Evolutionary conservation across 2,113 vertebrate species (phyloP).

Genomic region (Syngnathus floridae): DNA sequence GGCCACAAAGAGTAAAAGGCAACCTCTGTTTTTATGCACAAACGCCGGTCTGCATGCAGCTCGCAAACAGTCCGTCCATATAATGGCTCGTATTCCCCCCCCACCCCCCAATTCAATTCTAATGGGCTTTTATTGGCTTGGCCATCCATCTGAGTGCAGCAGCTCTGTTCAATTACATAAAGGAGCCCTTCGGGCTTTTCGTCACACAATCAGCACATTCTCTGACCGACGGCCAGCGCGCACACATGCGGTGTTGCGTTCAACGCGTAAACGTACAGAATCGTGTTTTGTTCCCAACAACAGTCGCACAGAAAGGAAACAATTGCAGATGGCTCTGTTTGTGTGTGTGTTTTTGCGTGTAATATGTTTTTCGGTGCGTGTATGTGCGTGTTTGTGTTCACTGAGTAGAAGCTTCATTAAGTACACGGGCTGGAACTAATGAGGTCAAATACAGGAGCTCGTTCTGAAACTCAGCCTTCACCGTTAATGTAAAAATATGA

Average conservation of each 20-base stretch:
- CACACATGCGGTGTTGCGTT: constrained; percentile 8
- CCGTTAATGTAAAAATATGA: not conserved
- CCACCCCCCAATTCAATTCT: constrained; percentile 51
- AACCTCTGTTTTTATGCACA: not conserved
- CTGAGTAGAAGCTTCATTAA: constrained; percentile 12
- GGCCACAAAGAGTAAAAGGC: not conserved
- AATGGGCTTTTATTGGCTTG: constrained; percentile 66
- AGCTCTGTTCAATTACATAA: constrained; percentile 63
- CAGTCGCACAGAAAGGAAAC: constrained; percentile 36
- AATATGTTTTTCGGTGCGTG: not conserved
- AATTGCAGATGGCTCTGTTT: constrained; percentile 12
- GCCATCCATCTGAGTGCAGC: constrained; percentile 57
- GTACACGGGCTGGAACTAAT: constrained; percentile 3
- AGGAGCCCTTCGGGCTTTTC: constrained; percentile 44
- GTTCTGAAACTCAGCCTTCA: not conserved
- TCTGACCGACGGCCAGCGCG: constrained; percentile 30
- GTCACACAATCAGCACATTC: constrained; percentile 52
- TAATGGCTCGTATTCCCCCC: constrained; percentile 18
- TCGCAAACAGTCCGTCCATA: constrained; percentile 12
- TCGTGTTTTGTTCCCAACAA: constrained; percentile 45
- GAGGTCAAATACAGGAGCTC: constrained; percentile 3
- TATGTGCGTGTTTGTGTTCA: not conserved
- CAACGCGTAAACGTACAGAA: constrained; percentile 14
- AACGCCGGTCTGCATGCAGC: not conserved
- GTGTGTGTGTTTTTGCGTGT: no score